Evolutionary conservation across 53 echinoderm and acorn worm genomes (phyloP).

Genomic region (Arbacia lixula): DNA sequence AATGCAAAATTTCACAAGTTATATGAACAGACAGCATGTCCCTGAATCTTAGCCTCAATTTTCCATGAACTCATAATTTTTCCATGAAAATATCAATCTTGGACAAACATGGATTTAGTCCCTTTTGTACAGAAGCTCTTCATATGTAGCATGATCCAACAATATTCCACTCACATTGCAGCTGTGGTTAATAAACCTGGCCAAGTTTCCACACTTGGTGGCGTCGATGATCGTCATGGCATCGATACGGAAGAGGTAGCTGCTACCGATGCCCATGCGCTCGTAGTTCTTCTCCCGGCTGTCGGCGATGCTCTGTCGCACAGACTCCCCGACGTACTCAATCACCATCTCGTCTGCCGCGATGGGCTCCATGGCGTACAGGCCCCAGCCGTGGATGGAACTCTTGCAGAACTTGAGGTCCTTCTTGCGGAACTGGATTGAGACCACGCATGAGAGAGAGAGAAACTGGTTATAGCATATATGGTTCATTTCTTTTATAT

Average conservation of each 20-base stretch:
- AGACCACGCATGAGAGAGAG: no score
- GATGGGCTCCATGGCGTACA: constrained; percentile 99
- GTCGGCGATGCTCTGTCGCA: constrained; percentile 97
- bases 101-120: no score
- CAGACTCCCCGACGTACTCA: constrained; percentile 93
- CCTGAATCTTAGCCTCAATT: no score
- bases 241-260: constrained; percentile 96
- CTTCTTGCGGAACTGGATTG: constrained; percentile 93
- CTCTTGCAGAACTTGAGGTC: constrained; percentile 97
- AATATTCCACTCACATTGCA: constrained; percentile 94
- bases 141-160: no score
- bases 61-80: no score
- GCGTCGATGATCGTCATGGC: constrained; percentile 90
- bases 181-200: constrained; percentile 97
- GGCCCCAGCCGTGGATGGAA: constrained; percentile 98
- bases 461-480: no score
- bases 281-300: constrained; percentile 85
- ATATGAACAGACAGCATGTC: no score
- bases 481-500: no score
- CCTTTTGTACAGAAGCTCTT: no score
- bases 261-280: constrained; percentile 93
- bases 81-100: no score
- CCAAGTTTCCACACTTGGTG: constrained; percentile 95
- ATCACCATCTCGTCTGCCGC: constrained; percentile 99
- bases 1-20: no score